Evolutionary conservation across 2,888 invertebrate genomes (phyloP).

Genomic region (Cyaniris semiargus): DNA sequence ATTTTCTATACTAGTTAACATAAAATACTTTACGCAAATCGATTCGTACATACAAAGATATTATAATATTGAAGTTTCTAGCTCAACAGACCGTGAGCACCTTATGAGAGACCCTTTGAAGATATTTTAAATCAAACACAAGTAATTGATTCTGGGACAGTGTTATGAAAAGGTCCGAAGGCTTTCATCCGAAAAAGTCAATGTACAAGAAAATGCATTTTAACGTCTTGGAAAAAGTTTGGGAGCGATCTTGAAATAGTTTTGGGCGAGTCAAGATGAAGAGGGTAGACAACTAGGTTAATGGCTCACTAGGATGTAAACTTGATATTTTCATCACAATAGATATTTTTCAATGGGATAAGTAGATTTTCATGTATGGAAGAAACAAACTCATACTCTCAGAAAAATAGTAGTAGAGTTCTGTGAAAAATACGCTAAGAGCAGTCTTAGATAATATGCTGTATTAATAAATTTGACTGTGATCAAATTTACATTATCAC

Average conservation of each 20-base stretch:
- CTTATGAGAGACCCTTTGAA: neutral
- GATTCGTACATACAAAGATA: neutral
- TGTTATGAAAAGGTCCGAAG: conserved; percentile 3
- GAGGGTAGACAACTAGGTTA: conserved; percentile 14
- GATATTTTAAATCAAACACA: conserved; percentile 19
- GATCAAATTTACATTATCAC: too few relatives aligned
- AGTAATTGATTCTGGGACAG: conserved; percentile 20
- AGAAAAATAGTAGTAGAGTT: too few relatives aligned
- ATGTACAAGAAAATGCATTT: conserved; percentile 30
- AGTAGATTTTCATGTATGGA: neutral
- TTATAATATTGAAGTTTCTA: neutral
- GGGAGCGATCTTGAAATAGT: neutral
- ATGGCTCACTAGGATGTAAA: neutral
- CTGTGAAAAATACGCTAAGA: too few relatives aligned
- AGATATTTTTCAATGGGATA: neutral
- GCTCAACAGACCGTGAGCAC: neutral
- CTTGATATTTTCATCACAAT: conserved; percentile 7
- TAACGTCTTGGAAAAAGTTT: conserved; percentile 10
- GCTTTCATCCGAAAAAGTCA: conserved; percentile 6
- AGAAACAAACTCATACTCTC: neutral
- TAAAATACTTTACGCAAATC: neutral
- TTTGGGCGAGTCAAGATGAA: neutral
- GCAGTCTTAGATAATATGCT: too few relatives aligned
- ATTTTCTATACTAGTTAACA: too few relatives aligned
- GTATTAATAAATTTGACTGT: too few relatives aligned